Evolutionary conservation across 2,113 vertebrate genomes (phyloP).

Genomic region (Xiphophorus couchianus): DNA sequence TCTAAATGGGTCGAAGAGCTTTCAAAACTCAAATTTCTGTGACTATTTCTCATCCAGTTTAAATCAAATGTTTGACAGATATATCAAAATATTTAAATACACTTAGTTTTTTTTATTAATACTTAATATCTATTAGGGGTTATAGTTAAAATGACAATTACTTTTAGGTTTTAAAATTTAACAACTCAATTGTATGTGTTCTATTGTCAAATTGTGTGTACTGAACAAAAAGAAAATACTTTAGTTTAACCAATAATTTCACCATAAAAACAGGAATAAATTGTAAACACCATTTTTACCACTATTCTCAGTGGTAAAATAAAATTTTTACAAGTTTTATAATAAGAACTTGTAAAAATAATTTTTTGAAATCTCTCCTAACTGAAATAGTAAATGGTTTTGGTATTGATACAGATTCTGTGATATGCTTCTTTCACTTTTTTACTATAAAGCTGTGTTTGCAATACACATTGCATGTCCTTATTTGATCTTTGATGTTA

Average conservation of each 20-base stretch:
- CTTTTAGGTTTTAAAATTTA: neutral
- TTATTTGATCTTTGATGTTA: neutral
- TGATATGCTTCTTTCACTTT: neutral
- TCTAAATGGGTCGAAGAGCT: too few species aligned
- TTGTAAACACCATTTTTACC: too few species aligned
- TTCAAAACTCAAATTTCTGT: neutral
- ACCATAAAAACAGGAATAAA: too few species aligned
- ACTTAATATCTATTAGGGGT: neutral
- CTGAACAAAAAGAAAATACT: neutral
- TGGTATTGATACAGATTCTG: conserved; percentile 11
- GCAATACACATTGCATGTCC: neutral
- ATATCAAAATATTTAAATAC: neutral
- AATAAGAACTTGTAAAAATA: neutral
- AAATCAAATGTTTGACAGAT: neutral
- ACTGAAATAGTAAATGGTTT: neutral
- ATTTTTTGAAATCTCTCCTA: neutral
- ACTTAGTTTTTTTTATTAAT: too few species aligned
- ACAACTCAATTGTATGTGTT: neutral
- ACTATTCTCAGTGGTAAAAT: neutral
- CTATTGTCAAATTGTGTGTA: too few species aligned
- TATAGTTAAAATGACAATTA: neutral
- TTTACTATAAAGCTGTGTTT: neutral
- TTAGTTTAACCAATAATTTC: neutral
- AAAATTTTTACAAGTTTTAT: neutral
- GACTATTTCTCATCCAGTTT: neutral